Percentiles rank a stretch among this genome's conserved stretches.
These are phyloP conservation scores for Gymnopithys bicolor DNA, from an alignment of 2,797 vertebrate genomes.

Conservation along the genomic window DNA sequence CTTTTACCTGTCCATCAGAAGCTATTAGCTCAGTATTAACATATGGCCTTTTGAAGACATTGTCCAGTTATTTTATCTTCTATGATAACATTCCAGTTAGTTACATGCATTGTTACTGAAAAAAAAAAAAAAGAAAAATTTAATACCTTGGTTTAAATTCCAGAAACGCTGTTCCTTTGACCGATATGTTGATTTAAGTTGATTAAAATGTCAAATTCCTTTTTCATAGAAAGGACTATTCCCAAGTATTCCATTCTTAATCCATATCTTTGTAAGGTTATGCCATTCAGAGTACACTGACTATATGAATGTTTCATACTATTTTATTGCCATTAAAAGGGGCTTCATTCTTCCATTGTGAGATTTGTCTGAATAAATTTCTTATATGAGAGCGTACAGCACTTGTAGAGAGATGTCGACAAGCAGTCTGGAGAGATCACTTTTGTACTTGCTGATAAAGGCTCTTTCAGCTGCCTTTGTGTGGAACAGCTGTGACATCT, in stretches of 20 bases:
- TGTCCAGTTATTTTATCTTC: not conserved
- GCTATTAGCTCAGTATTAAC: not conserved
- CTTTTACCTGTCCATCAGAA: not conserved
- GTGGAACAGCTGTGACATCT: conserved; percentile 68
- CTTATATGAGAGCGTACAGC: conserved; percentile 60
- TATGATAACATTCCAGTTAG: not conserved
- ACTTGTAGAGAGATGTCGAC: conserved; percentile 59
- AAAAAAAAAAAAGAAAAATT: not conserved
- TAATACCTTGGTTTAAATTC: conserved; percentile 1
- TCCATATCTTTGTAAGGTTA: conserved; percentile 27
- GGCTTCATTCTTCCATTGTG: conserved; percentile 59
- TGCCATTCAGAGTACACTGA: conserved; percentile 37
- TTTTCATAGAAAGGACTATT: not conserved
- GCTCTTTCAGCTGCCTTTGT: conserved; percentile 76
- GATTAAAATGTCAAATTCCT: conserved; percentile 40
- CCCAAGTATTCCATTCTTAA: conserved; percentile 20
- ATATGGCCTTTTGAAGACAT: not conserved
- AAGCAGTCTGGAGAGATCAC: conserved; percentile 60
- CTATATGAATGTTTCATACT: conserved; percentile 42
- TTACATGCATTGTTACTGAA: not conserved
- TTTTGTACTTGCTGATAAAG: conserved; percentile 73
- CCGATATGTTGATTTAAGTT: not conserved
- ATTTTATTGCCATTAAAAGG: conserved; percentile 59
- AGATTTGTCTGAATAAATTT: conserved; percentile 70
- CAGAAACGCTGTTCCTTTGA: conserved; percentile 20